Base-by-base conservation (phyloP, 2,797 vertebrate genomes). In the Gila robusta region DNA sequence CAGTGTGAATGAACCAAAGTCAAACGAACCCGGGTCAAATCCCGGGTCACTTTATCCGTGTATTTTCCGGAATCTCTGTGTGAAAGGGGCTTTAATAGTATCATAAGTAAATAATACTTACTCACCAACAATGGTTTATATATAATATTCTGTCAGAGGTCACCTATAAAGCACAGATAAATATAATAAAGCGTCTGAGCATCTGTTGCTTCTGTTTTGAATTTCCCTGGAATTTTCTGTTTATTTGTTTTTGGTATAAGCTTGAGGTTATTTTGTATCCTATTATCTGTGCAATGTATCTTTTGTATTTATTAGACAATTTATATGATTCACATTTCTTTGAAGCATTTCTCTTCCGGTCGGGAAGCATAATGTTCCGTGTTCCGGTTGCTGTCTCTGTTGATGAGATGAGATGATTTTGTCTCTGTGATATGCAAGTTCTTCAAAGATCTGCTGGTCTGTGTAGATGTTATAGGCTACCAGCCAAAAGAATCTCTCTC, bases 401-500 rank as follows among this genome's bases (percentile, higher is more conserved):
- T 56, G 59, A 87, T 73, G 32, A 81, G 23, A 83, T 62, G 83
- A 77, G 41, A 3, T 37, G 39, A 69, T 73, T 67, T n/a, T 79
- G 44, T 90, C 78, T 78, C 66, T 64, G 73, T 66, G 28, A 66
- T 66, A 17, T 66, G 28, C 26, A 3, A 82, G 56, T 66, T 80
- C 67, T 84, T 71, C 86, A 89, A 85, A 86, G 87, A 91, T 73
- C 70, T 52, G 83, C 82, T 66, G 11, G 4, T 56, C 67, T 88
- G 17, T 91, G 88, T 84, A 86, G 85, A 86, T 90, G 87, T 77
- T 86, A 83, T 88, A 72, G 82, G 74, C 84, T 87, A 80, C 52
- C 85, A 66, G 77, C 66, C 26, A 76, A 85, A 82, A 49, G 16
- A 81, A 79, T 84, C 44, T 85, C 69, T 85, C 70, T 85, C 77